phyloP scores from a whole-genome alignment of 30 jellyfish, hydroid and myxozoan species.

The Turritopsis dohrnii region DNA sequence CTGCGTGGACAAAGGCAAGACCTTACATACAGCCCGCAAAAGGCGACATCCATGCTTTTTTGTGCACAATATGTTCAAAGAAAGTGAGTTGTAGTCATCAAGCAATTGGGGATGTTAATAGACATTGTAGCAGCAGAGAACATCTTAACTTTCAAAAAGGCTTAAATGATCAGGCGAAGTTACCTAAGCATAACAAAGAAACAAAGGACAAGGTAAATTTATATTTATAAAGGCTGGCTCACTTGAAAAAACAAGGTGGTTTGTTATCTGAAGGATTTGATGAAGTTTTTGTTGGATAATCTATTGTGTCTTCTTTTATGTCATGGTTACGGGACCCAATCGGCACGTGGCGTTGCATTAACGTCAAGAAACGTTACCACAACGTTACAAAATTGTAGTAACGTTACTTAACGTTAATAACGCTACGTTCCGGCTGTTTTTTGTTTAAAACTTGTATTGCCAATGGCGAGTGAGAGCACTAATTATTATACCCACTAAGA shows the following conservation, averaged over 20 bases:
- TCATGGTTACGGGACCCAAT: no score
- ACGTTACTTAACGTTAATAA: no score
- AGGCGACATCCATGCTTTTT: no score
- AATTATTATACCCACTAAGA: not conserved
- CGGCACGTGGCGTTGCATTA: no score
- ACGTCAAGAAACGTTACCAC: not conserved
- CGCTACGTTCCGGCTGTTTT: no score
- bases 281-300: no score
- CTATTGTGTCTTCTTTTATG: no score
- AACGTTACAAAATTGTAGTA: no score
- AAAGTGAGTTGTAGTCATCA: not conserved
- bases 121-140: not conserved
- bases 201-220: not conserved
- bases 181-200: not conserved
- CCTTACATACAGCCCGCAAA: no score
- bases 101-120: not conserved
- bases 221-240: not conserved
- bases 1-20: no score
- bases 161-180: not conserved
- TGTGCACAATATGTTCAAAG: conserved; percentile 4
- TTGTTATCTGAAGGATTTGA: no score
- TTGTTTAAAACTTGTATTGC: not conserved
- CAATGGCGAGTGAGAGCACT: not conserved
- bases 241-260: no score
- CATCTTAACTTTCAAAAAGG: not conserved